Evolutionary conservation across 2,113 vertebrate genomes (phyloP), one percentile per base, ranked within the genome.

Genomic region (Oreochromis spilurus): DNA sequence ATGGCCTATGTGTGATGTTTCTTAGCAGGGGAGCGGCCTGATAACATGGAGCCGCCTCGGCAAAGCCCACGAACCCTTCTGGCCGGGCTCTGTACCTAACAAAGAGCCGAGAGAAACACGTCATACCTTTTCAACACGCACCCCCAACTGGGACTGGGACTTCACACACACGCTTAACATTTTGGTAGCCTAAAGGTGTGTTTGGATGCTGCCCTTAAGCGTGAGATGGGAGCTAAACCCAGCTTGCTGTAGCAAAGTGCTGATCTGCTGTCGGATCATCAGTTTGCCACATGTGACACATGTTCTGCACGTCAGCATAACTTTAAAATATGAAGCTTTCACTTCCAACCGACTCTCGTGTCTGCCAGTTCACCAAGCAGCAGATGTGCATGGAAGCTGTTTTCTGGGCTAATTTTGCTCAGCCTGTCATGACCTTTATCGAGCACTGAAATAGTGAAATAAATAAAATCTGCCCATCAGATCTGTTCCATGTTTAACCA

Each of bases 1-100:
- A 91, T 50, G 84, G 83, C 70, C 86, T 85, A 85, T 91, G 93
- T 90, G 93, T 91, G 92, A 91, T 92, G 94, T 92, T 93, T 93
- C 87, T 84, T 90, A 90, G 93, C 93, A 86, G 91, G 90, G 91
- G 88, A 93, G 89, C 87, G 85, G 86, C 54, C 91, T 90, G 91
- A 93, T 93, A 90, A 92, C 87, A 72, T n/a, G 12, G 84, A 92
- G 91, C 90, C 52, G 19, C 89, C 91, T 87, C 90, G 53, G 58
- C 84, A 53, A 86, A 85, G 77, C 84, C 17, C 57, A 54, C 12
- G 45, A 90, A 84, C 84, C 90, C 89, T 81, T 83, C 89, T 54
- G 81, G 88, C 91, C 55, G 34, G 12, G 7, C 50, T 67, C 79
- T 83, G 65, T 31, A 81, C 83, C 84, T 55, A 83, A 85, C 89